Conservation (phyloP, 2,113 vertebrate genomes). For the Otocyon megalotis region DNA sequence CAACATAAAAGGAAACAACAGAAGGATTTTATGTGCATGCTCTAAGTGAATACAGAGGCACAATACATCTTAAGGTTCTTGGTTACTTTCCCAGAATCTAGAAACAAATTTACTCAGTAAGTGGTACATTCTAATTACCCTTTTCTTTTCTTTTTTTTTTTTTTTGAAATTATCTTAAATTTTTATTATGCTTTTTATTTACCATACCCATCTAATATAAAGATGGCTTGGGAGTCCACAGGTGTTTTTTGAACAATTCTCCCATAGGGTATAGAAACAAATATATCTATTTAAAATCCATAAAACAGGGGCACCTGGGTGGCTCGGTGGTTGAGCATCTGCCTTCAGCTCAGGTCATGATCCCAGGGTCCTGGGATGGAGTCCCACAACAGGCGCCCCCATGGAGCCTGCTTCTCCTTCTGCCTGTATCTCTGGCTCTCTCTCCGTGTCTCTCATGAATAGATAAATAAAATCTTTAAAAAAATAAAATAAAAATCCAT, state of each 20-base stretch:
- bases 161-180: neutral
- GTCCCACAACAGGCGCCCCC: no score
- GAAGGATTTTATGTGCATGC: neutral
- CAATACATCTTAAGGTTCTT: neutral
- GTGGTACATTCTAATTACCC: neutral
- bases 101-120: constrained; percentile 20
- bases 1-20: neutral
- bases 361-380: no score
- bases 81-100: constrained; percentile 4
- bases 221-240: neutral
- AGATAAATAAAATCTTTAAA: neutral
- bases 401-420: no score
- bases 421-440: no score
- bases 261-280: neutral
- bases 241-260: neutral
- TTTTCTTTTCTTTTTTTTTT: neutral
- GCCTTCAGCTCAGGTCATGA: no score
- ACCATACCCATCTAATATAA: neutral
- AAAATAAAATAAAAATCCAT: neutral
- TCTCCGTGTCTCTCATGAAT: no score
- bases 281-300: neutral
- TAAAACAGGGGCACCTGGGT: neutral
- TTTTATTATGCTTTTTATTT: neutral
- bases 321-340: no score
- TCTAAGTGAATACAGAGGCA: neutral